Base-by-base conservation (phyloP, 53 echinoderm and acorn worm species). In the Henricia sp. region DNA sequence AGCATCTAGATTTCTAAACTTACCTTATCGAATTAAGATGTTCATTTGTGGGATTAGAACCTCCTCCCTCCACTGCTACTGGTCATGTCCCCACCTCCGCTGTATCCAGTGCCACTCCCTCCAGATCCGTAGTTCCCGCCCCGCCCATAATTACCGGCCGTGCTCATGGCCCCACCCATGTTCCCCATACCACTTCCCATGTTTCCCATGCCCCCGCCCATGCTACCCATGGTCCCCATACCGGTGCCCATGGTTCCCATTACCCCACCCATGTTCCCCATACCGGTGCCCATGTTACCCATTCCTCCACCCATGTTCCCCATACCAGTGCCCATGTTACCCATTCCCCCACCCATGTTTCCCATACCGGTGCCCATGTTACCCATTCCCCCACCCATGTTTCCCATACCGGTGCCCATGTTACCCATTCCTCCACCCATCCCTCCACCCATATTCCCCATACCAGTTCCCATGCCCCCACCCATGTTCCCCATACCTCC, bases 361-460 rank as follows among this genome's bases (percentile, higher is more conserved):
- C 83, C 88, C 77, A 87, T 87, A 13, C 70, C 70, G 3, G 39
- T 50, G 0, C 88, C 88, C 80, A 82, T 80, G 38, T 78, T 78
- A 20, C 80, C 75, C 44, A 68, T 62, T 4, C 37, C 41, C 9
- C 43, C 75, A 17, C 75, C 75, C 75, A 74, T 74, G 54, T 73
- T 73, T 0, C 73, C 73, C 73, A 73, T 73, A 0, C 55, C 67
- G 2, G n/a, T 9, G 19, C 67, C 67, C 67, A 67, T 67, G 67
- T 37, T 67, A 8, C 77, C 77, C 77, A n/a, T n/a, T n/a, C n/a
- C n/a, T n/a, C n/a, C n/a, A n/a, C n/a, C n/a, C n/a, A 77, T 77
- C 0, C 25, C 25, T 0, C 62, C 63, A 46, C 77, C 77, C 77
- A 77, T 77, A 3, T 26, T 26, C 0, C 37, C 70, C 4, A 46